These are phyloP conservation scores for Daphoenositta chrysoptera DNA, from an alignment of 2,113 vertebrate species.

Conservation along the genomic window DNA sequence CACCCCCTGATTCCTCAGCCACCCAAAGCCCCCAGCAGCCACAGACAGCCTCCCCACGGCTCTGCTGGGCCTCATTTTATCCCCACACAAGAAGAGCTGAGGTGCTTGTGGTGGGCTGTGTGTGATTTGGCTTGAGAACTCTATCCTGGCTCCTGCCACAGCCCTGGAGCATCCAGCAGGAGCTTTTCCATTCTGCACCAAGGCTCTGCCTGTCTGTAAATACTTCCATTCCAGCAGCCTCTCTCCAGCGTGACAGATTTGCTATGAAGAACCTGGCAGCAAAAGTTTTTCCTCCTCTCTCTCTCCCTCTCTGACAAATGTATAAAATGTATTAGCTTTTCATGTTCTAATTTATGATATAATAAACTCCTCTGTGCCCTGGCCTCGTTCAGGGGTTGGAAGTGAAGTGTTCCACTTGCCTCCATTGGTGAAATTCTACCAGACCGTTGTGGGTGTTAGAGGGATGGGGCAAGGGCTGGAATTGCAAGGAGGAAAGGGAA, in stretches of 20 bases:
- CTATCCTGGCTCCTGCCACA: neutral
- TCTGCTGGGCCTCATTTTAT: neutral
- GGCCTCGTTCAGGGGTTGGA: neutral
- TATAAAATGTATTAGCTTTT: constrained; percentile 47
- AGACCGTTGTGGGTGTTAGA: neutral
- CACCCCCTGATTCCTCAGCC: neutral
- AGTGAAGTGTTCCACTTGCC: neutral
- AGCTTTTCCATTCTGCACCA: constrained; percentile 39
- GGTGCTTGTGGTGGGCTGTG: neutral
- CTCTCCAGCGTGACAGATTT: constrained; percentile 34
- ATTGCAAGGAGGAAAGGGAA: neutral
- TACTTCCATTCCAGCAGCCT: constrained; percentile 43
- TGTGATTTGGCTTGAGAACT: neutral
- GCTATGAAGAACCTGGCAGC: constrained; percentile 26
- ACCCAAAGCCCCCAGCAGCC: neutral
- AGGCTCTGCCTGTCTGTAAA: constrained; percentile 42
- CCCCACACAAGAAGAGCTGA: neutral
- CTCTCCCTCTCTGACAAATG: constrained; percentile 40
- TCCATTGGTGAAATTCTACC: neutral
- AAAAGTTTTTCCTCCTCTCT: neutral
- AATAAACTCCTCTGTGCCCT: constrained; percentile 36
- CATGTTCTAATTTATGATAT: constrained; percentile 50
- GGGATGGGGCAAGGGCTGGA: neutral
- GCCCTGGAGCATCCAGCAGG: neutral
- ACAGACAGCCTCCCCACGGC: neutral